Percentiles rank a stretch among this genome's conserved stretches.
These are phyloP conservation scores for Thaumetopoea pityocampa DNA, from an alignment of 1,140 invertebrate genomes.

Conservation along the genomic window DNA sequence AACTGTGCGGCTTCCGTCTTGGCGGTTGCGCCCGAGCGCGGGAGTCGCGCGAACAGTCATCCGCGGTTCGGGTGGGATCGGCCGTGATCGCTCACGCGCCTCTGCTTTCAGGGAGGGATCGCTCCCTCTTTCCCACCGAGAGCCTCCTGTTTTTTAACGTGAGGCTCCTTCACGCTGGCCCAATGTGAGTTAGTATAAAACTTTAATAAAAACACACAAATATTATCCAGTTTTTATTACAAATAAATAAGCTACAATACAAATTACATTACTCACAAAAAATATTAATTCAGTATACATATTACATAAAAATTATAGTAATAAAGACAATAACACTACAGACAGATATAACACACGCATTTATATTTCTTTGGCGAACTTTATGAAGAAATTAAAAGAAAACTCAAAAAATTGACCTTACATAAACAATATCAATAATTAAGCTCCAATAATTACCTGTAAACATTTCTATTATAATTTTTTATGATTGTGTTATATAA, in stretches of 20 bases:
- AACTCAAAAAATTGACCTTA: background rate
- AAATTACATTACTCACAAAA: slow-evolving; percentile 31
- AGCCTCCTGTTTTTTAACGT: too few relatives aligned
- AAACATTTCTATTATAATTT: too few relatives aligned
- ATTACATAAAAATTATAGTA: slow-evolving; percentile 22
- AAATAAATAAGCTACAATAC: slow-evolving; percentile 59
- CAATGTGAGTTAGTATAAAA: too few relatives aligned
- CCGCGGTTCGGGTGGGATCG: too few relatives aligned
- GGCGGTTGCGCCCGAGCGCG: too few relatives aligned
- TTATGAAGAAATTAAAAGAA: slow-evolving; percentile 22
- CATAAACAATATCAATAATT: slow-evolving; percentile 1
- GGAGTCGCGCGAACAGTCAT: too few relatives aligned
- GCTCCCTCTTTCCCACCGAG: too few relatives aligned
- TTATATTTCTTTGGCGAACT: slow-evolving; percentile 55
- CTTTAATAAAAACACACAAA: slow-evolving; percentile 7
- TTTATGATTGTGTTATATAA: too few relatives aligned
- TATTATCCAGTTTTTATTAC: slow-evolving; percentile 41
- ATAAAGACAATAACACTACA: slow-evolving; percentile 29
- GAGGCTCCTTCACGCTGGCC: too few relatives aligned
- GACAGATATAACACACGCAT: slow-evolving; percentile 30
- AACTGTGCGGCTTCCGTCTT: too few relatives aligned
- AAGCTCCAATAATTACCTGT: slow-evolving; percentile 12
- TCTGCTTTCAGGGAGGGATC: too few relatives aligned
- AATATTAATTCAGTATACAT: slow-evolving; percentile 16
- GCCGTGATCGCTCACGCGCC: too few relatives aligned